Conservation (phyloP, 2,797 vertebrate genomes). For the Tapirus indicus region DNA sequence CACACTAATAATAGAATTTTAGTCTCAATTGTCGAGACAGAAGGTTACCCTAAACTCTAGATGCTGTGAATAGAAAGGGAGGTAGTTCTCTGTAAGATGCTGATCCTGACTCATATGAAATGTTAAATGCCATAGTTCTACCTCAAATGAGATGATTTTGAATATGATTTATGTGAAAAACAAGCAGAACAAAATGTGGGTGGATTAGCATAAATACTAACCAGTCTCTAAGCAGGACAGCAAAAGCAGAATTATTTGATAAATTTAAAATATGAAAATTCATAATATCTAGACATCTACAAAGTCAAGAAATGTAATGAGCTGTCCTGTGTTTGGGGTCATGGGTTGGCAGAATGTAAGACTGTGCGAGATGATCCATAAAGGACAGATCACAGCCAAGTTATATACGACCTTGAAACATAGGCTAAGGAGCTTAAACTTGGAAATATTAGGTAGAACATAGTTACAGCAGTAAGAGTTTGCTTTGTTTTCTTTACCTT, state of each 20-base stretch:
- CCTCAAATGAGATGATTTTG: not conserved
- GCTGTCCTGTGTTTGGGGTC: not conserved
- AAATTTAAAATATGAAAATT: conserved; percentile 1
- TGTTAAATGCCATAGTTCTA: not conserved
- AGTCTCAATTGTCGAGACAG: not conserved
- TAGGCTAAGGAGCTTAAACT: not conserved
- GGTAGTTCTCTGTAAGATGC: not conserved
- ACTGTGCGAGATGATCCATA: not conserved
- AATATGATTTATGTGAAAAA: conserved; percentile 17
- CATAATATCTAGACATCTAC: not conserved
- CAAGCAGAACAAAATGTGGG: not conserved
- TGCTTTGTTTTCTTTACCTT: not conserved
- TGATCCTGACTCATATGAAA: not conserved
- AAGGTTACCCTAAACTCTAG: not conserved
- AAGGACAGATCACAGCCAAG: not conserved
- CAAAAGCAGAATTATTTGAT: not conserved
- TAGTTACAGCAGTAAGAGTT: not conserved
- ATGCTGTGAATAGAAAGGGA: not conserved
- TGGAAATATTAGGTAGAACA: not conserved
- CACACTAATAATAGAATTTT: not conserved
- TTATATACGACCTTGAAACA: not conserved
- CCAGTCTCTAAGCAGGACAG: not conserved
- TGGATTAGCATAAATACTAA: not conserved
- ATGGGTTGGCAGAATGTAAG: not conserved
- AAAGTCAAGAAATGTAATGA: not conserved